Conservation (phyloP, 2,888 invertebrate genomes). For the Cephus pygmeus region DNA sequence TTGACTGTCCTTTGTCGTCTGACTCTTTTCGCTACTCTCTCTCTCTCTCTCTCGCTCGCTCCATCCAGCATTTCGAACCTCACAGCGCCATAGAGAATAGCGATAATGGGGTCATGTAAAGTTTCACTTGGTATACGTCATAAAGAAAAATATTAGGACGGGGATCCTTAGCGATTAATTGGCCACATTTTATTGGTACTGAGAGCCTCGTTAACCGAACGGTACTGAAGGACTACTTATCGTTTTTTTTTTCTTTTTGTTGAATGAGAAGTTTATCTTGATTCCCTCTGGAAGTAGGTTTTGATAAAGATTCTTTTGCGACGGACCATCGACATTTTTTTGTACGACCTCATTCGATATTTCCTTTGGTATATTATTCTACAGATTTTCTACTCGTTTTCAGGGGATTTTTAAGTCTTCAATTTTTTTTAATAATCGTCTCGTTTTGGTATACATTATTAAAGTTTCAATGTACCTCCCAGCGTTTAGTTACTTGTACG, state of each 20-base stretch:
- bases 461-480: background rate
- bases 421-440: background rate
- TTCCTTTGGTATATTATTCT: too few relatives aligned
- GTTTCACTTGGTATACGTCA: background rate
- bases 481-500: background rate
- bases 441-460: background rate
- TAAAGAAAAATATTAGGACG: background rate
- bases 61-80: background rate
- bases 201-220: background rate
- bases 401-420: too few relatives aligned
- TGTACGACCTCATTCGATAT: too few relatives aligned
- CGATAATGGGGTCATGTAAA: background rate
- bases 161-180: background rate
- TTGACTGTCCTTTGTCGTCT: background rate
- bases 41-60: background rate
- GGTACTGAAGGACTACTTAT: background rate
- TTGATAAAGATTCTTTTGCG: too few relatives aligned
- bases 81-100: background rate
- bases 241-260: background rate
- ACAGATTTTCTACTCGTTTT: too few relatives aligned
- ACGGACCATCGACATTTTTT: too few relatives aligned
- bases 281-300: background rate
- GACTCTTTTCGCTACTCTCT: too few relatives aligned
- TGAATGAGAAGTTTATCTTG: background rate
- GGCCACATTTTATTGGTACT: background rate